Evolutionary conservation across 2,888 invertebrate genomes (phyloP).

Genomic region (Kryphioiulus occultus): DNA sequence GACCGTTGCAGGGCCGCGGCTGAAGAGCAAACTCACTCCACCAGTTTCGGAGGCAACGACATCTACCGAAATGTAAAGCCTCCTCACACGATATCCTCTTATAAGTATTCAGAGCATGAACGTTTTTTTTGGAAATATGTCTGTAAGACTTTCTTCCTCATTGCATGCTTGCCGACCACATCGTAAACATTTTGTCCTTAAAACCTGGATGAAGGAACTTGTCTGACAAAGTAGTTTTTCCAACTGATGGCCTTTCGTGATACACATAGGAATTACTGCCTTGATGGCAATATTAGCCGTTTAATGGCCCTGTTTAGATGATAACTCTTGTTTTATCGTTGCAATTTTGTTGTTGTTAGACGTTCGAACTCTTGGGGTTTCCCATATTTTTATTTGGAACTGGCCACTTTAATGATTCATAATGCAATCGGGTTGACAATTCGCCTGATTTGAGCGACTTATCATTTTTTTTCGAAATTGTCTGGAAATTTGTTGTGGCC

Average conservation of each 20-base stretch:
- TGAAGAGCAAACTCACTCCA: constrained; percentile 63
- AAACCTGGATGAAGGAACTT: background rate
- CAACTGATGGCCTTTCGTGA: background rate
- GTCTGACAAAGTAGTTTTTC: background rate
- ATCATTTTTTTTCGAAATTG: background rate
- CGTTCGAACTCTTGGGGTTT: background rate
- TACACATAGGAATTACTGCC: background rate
- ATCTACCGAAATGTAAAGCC: constrained; percentile 36
- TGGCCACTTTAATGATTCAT: background rate
- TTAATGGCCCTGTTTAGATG: background rate
- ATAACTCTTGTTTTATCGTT: background rate
- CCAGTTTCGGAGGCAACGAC: constrained; percentile 62
- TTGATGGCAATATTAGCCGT: background rate
- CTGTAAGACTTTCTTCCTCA: background rate
- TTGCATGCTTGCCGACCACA: background rate
- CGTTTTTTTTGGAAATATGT: background rate
- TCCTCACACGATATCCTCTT: background rate
- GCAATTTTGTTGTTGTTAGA: no score
- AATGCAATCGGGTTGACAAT: background rate
- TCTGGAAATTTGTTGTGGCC: no score
- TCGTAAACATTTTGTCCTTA: background rate
- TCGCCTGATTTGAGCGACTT: background rate
- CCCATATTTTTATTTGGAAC: background rate
- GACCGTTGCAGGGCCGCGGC: constrained; percentile 65
- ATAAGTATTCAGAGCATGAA: background rate